Conservation (phyloP, 2,113 vertebrate species). For the Otis tarda region DNA sequence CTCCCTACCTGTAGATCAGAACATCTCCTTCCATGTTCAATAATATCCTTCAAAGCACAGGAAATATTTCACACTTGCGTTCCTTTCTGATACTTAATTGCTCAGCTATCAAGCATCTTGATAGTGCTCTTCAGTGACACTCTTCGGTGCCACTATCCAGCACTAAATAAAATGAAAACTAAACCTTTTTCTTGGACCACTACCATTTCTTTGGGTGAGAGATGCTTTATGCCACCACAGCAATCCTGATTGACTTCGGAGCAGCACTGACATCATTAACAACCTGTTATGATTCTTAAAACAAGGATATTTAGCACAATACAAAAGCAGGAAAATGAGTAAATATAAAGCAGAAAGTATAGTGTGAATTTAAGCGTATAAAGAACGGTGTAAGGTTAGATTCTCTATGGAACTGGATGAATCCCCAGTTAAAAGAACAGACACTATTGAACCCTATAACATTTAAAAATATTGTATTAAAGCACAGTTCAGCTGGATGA, state of each 20-base stretch:
- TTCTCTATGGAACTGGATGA: background rate
- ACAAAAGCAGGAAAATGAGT: background rate
- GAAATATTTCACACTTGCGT: background rate
- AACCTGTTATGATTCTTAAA: background rate
- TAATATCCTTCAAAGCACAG: background rate
- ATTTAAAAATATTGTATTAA: background rate
- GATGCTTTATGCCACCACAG: background rate
- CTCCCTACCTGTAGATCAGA: background rate
- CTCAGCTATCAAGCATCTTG: background rate
- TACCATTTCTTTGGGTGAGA: background rate
- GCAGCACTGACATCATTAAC: background rate
- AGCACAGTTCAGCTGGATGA: background rate
- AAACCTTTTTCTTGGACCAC: background rate
- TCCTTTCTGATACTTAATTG: background rate
- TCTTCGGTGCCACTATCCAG: background rate
- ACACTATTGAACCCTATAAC: background rate
- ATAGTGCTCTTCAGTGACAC: background rate
- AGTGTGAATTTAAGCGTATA: background rate
- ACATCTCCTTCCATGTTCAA: background rate
- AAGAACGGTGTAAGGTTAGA: background rate
- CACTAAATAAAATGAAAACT: background rate
- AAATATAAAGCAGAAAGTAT: background rate
- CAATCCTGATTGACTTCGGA: background rate
- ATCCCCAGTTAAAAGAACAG: background rate
- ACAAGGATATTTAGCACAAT: background rate